Base-by-base conservation (phyloP, 2,888 invertebrate species). In the Rutpela maculata region DNA sequence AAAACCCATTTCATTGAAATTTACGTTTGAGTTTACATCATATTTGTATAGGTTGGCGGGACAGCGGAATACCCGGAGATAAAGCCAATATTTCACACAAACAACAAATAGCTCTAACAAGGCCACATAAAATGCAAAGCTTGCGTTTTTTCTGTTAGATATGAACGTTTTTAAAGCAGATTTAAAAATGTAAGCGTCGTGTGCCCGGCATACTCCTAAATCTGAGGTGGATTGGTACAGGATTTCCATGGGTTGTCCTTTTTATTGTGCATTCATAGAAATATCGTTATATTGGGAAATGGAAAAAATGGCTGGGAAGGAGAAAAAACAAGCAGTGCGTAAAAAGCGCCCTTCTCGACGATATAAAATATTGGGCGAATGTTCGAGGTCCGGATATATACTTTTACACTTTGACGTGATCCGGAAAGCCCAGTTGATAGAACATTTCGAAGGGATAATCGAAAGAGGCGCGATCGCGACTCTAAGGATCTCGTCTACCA, bases 361-460 rank as follows among this genome's bases (percentile, higher is more conserved):
- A 50, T 67, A 67, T 67, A 67, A 67, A 67, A 67, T 67, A 55
- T 67, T 55, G 67, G 67, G 26, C 55, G 38, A 55, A 70, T 60
- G 60, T 43, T 71, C 71, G 50, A 31, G 50, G 35, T 50, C 71
- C 71, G 71, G 71, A 80, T 70, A 75, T 78, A 78, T 68, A 77
- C 75, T 77, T 77, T 80, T 74, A 72, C 74, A 75, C 79, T 72
- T 79, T 60, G 77, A 80, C 75, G 77, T 74, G 76, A 77, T 71
- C 81, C 81, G 77, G 78, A 75, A 79, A 78, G 75, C 76, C 76
- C 74, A 68, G 55, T 75, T 78, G 78, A 80, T 81, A 68, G 79
- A 81, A 80, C 81, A 77, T 78, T 80, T 71, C 72, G 73, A 72
- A 59, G 66, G 77, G 76, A 77, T 80, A 80, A 80, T 81, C 80